A percentile compares a stretch with the other conserved stretches of the same genome.
These are phyloP conservation scores for Podarcis cretensis DNA, from an alignment of 2,113 vertebrate species.

Conservation along the genomic window DNA sequence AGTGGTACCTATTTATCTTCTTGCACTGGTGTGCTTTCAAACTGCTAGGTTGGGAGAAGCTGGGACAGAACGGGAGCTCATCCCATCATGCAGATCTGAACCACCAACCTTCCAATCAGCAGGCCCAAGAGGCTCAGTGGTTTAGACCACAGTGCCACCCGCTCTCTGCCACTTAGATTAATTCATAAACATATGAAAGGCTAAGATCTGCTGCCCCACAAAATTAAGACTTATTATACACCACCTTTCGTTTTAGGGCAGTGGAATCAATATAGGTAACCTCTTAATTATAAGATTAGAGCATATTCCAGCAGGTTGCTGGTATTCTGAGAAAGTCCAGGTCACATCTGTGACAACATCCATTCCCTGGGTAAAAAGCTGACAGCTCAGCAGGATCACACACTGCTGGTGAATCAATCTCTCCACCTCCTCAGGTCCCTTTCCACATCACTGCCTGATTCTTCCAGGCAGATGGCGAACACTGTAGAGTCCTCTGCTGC, in stretches of 20 bases:
- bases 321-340: not conserved
- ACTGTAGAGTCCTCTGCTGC: not conserved
- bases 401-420: not conserved
- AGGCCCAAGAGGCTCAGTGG: too few relatives aligned
- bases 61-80: too few relatives aligned
- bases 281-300: not conserved
- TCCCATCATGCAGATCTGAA: too few relatives aligned
- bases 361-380: not conserved
- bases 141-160: too few relatives aligned
- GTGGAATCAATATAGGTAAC: not conserved
- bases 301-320: not conserved
- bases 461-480: conserved; percentile 10
- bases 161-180: not conserved
- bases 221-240: not conserved
- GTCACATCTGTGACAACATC: not conserved
- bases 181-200: not conserved
- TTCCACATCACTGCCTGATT: not conserved
- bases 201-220: not conserved
- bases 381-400: not conserved
- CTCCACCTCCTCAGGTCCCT: not conserved
- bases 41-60: too few relatives aligned
- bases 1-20: too few relatives aligned
- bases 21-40: too few relatives aligned
- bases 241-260: not conserved
- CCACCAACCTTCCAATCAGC: too few relatives aligned